phyloP scores from a whole-genome alignment of 2,113 vertebrate species.

The Abramis brama region DNA sequence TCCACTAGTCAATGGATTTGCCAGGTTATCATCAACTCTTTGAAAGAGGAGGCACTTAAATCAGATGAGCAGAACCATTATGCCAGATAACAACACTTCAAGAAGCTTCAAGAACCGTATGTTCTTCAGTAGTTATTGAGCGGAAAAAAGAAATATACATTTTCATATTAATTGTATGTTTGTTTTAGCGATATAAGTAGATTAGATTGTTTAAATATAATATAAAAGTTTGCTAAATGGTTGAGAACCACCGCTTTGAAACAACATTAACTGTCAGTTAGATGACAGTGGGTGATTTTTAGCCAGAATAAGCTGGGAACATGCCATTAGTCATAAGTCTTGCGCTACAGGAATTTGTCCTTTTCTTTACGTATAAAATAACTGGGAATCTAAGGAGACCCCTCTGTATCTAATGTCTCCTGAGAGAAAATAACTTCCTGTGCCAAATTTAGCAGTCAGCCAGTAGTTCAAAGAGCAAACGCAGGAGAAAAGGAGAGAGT shows the following conservation, averaged over 20 bases:
- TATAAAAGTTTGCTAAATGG: no score
- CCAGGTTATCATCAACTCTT: not conserved
- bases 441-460: not conserved
- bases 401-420: not conserved
- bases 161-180: not conserved
- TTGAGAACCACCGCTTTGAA: not conserved
- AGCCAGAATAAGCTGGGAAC: not conserved
- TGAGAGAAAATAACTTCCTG: not conserved
- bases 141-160: not conserved
- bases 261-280: not conserved
- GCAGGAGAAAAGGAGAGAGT: not conserved
- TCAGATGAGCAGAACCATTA: not conserved
- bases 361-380: not conserved
- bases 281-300: not conserved
- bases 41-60: not conserved
- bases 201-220: not conserved
- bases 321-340: not conserved
- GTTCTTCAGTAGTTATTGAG: not conserved
- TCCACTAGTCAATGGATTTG: not conserved
- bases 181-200: not conserved
- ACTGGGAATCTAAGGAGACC: not conserved
- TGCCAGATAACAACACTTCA: not conserved
- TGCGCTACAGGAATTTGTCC: not conserved
- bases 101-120: not conserved
- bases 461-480: constrained; percentile 1